Percentiles rank a stretch among this genome's conserved stretches.
These are phyloP conservation scores for Melieria omissa DNA, from an alignment of 2,888 invertebrate genomes.

Conservation along the genomic window DNA sequence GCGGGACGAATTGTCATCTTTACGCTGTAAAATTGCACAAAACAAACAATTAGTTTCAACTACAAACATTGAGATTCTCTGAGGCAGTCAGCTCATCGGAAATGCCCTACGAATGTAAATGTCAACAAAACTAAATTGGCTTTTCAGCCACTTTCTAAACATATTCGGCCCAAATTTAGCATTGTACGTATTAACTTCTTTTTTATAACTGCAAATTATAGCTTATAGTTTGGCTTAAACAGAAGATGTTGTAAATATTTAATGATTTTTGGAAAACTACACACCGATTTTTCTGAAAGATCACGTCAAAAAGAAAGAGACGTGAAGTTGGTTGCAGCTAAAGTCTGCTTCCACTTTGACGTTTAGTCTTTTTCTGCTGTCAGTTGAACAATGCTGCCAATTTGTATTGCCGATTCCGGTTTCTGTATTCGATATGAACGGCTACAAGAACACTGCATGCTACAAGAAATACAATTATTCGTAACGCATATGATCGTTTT, in stretches of 20 bases:
- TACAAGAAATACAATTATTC: too few relatives aligned
- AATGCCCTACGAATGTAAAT: constrained; percentile 27
- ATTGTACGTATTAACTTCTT: too few relatives aligned
- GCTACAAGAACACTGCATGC: neutral
- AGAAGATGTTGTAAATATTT: constrained; percentile 53
- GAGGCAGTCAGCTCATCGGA: neutral
- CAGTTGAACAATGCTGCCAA: constrained; percentile 44
- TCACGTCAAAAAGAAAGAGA: constrained; percentile 65
- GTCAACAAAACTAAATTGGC: constrained; percentile 46
- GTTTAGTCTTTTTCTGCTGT: constrained; percentile 1
- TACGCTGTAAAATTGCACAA: constrained; percentile 21
- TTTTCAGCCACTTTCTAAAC: neutral
- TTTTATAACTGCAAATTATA: too few relatives aligned
- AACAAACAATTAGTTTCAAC: neutral
- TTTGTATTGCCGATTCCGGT: constrained; percentile 40
- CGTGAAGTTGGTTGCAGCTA: constrained; percentile 55
- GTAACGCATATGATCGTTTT: too few relatives aligned
- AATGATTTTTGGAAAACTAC: constrained; percentile 56
- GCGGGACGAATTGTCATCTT: constrained; percentile 92
- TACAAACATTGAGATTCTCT: neutral
- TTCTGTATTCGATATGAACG: constrained; percentile 25
- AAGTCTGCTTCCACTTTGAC: constrained; percentile 28
- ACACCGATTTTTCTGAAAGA: constrained; percentile 59
- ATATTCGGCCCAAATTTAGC: constrained; percentile 12
- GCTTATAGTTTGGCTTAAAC: constrained; percentile 37